Evolutionary conservation across 2,888 invertebrate genomes (phyloP).

Genomic region (Caradrina kadenii): DNA sequence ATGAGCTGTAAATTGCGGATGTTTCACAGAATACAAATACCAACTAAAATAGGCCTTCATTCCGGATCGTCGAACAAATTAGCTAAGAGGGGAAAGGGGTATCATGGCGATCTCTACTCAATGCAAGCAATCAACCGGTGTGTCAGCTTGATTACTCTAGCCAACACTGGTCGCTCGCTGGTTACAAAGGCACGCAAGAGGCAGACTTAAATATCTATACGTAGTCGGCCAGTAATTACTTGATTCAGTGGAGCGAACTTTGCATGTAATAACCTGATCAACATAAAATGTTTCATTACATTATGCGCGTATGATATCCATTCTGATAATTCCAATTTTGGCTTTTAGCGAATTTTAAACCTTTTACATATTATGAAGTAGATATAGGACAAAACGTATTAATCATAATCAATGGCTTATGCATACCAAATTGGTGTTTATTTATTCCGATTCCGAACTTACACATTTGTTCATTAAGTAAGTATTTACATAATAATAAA

Average conservation of each 20-base stretch:
- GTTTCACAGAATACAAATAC: conserved; percentile 16
- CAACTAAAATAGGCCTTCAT: not conserved
- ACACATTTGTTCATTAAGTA: not conserved
- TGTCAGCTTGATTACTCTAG: conserved; percentile 38
- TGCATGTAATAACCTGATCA: conserved; percentile 27
- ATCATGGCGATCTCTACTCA: conserved; percentile 19
- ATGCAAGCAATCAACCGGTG: conserved; percentile 43
- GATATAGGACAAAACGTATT: not conserved
- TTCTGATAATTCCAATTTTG: conserved; percentile 9
- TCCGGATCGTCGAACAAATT: conserved; percentile 16
- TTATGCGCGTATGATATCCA: conserved; percentile 29
- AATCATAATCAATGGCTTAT: not conserved
- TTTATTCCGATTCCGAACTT: not conserved
- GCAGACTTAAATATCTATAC: conserved; percentile 6
- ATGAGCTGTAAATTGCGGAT: conserved; percentile 11
- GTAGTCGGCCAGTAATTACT: conserved; percentile 35
- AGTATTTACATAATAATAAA: not conserved
- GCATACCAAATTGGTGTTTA: not conserved
- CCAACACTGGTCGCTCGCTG: conserved; percentile 5
- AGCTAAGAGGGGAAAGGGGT: conserved; percentile 5
- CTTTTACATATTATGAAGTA: not conserved
- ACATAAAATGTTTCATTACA: conserved; percentile 39
- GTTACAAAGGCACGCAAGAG: conserved; percentile 30
- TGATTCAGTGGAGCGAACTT: conserved; percentile 27
- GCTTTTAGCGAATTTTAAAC: conserved; percentile 1